Evolutionary conservation across 2,888 invertebrate species (phyloP).

Genomic region (Hedychridium roseum): DNA sequence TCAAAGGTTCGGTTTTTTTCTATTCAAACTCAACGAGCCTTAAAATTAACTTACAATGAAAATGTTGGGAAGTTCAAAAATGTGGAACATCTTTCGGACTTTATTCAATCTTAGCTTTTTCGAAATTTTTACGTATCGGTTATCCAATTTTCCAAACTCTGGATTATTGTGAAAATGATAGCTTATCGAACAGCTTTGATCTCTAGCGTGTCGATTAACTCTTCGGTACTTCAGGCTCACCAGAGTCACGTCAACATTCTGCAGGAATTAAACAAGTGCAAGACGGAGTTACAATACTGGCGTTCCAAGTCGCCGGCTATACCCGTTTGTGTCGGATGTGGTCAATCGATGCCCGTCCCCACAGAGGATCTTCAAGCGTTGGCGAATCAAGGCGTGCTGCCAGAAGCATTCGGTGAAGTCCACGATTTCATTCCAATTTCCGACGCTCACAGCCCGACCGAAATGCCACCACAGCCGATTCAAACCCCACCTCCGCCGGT

Average conservation of each 20-base stretch:
- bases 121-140: neutral
- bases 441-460: constrained; percentile 55
- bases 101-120: neutral
- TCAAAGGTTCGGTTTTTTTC: neutral
- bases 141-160: neutral
- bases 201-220: neutral
- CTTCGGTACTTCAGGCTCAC: neutral
- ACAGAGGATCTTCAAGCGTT: constrained; percentile 70
- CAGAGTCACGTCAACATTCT: constrained; percentile 19
- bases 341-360: constrained; percentile 69
- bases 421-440: constrained; percentile 64
- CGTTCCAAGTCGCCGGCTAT: constrained; percentile 85
- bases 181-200: no score
- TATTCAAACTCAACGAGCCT: no score
- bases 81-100: neutral
- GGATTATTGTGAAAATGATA: no score
- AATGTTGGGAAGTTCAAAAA: neutral
- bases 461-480: constrained; percentile 34
- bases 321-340: constrained; percentile 79
- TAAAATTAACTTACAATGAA: neutral
- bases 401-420: constrained; percentile 65
- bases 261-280: constrained; percentile 89
- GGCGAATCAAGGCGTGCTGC: constrained; percentile 70
- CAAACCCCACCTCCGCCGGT: constrained; percentile 27
- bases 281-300: constrained; percentile 91